Evolutionary conservation across 2,113 vertebrate species (phyloP), one percentile per base, ranked within the genome.

Genomic region (Rhynchomys soricoides): DNA sequence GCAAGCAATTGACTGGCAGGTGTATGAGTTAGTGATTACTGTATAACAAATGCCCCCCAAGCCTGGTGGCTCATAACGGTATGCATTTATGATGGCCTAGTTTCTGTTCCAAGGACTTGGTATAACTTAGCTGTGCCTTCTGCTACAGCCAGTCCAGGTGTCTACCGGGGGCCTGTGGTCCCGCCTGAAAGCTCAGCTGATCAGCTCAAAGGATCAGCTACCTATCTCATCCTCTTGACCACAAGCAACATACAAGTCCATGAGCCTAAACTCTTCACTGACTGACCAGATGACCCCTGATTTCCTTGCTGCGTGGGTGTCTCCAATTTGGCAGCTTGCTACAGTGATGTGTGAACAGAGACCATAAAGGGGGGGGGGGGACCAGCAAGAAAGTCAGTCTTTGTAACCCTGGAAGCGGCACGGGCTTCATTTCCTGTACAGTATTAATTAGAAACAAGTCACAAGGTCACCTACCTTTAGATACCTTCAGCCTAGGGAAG

Each of bases 351-450:
- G 7, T 40, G 57, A 74, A 43, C 13, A 10, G 45, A 81, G 68
- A 89, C 59, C 0, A 1, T 13, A 59, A n/a, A n/a, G n/a, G n/a
- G n/a, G n/a, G 45, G 48, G 11, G 19, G 37, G 21, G 1, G 3
- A 62, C 5, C 37, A 43, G 37, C 26, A 50, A 82, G 55, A 64
- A 74, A 71, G 21, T 75, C 11, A 34, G 52, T 86, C 92, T 86
- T 71, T 79, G 13, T 68, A 86, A 86, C 21, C 55, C 15, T 48
- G 34, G 57, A 70, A 90, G 31, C 31, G 82, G n/a, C 48, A 24
- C 37, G 16, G 24, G 8, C 45, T 64, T 59, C 34, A 6, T 74
- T 70, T 88, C 66, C 50, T 85, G 15, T 64, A 22, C 77, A n/a
- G 37, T 48, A 19, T 66, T 26, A 75, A 50, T 64, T 57, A 85